Conservation (phyloP, 2,797 vertebrate species). For the Leontopithecus rosalia region DNA sequence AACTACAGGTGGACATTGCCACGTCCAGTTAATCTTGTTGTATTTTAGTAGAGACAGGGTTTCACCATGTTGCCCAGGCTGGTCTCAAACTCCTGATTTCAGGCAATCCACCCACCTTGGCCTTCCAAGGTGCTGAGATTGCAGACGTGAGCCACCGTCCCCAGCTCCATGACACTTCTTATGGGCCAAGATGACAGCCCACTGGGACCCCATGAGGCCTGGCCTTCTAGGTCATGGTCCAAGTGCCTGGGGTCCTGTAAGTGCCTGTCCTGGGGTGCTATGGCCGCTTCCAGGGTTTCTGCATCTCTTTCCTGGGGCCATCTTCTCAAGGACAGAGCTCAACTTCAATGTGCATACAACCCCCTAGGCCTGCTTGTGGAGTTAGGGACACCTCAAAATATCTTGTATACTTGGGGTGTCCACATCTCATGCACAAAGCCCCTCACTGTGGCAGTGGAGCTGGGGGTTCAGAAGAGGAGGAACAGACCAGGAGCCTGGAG, state of each 20-base stretch:
- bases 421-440: neutral
- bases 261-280: neutral
- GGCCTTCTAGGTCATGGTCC: neutral
- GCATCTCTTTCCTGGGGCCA: neutral
- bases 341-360: neutral
- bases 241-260: neutral
- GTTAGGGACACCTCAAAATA: neutral
- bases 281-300: neutral
- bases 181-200: neutral
- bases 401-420: neutral
- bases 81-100: no score
- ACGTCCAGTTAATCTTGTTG: no score
- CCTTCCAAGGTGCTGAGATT: no score
- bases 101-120: no score
- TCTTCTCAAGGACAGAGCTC: neutral
- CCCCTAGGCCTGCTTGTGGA: neutral
- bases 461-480: accelerated
- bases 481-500: neutral
- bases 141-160: no score
- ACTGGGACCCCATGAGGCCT: neutral
- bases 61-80: no score
- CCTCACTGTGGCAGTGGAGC: neutral
- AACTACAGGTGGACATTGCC: no score
- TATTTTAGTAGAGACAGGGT: no score
- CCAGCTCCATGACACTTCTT: neutral